A percentile compares a stretch with the other conserved stretches of the same genome.
These are phyloP conservation scores for Periophthalmus magnuspinnatus DNA, from an alignment of 2,797 vertebrate genomes.

Conservation along the genomic window DNA sequence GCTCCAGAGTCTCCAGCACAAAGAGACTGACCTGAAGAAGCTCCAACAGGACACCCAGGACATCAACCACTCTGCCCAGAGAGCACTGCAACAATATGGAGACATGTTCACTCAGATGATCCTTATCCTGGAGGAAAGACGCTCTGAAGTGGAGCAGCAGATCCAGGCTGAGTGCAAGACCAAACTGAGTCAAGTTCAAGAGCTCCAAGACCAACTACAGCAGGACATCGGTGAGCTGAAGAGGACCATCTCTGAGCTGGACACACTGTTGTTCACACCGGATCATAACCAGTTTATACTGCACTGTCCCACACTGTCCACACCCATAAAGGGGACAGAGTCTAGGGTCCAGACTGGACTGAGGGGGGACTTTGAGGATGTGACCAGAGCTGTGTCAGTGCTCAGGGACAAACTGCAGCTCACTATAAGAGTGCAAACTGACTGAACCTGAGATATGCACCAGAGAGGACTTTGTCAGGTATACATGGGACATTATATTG, in stretches of 20 bases:
- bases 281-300: constrained; percentile 5
- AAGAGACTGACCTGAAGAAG: not conserved
- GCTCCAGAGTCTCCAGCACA: constrained; percentile 1
- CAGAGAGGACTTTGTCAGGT: not conserved
- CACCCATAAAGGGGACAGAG: not conserved
- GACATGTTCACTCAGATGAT: not conserved
- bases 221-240: not conserved
- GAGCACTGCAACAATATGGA: not conserved
- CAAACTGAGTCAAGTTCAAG: not conserved
- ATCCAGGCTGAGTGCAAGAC: not conserved
- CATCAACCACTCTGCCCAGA: not conserved
- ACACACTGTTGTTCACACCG: not conserved
- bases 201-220: not conserved
- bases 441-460: not conserved
- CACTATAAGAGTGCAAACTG: not conserved
- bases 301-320: not conserved
- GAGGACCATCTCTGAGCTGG: not conserved
- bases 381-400: not conserved
- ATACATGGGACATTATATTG: not conserved
- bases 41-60: not conserved
- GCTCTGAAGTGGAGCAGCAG: not conserved
- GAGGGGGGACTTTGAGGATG: not conserved
- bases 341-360: not conserved
- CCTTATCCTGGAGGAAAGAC: not conserved
- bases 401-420: not conserved